These are phyloP conservation scores for zebrafish (Danio rerio) DNA, from an alignment of 2,113 vertebrate genomes.

Conservation along the genomic window DNA sequence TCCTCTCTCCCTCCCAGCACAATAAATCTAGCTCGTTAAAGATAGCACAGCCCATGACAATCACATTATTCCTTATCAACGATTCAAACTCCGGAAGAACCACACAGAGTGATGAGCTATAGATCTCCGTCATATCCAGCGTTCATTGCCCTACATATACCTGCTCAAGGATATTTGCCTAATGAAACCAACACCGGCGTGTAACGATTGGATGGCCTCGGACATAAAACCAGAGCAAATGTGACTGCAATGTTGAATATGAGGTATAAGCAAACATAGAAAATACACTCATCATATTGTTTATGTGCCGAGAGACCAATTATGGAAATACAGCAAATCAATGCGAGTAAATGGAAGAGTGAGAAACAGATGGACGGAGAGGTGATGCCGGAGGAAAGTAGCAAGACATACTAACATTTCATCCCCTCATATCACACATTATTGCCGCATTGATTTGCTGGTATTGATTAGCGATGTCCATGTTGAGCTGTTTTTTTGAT, in stretches of 20 bases:
- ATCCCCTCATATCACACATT: conserved; percentile 44
- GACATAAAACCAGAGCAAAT: conserved; percentile 21
- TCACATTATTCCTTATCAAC: conserved; percentile 44
- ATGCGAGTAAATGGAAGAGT: conserved; percentile 33
- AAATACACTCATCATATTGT: conserved; percentile 49
- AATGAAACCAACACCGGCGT: conserved; percentile 18
- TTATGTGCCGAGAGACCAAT: conserved; percentile 54
- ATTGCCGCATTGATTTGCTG: conserved; percentile 41
- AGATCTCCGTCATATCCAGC: conserved; percentile 32
- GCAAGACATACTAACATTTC: conserved; percentile 23
- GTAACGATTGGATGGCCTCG: conserved; percentile 1
- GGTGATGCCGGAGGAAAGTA: not conserved
- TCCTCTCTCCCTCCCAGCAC: conserved; percentile 20
- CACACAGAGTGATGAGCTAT: conserved; percentile 24
- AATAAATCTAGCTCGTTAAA: conserved; percentile 40
- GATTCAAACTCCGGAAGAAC: conserved; percentile 13
- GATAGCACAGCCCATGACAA: conserved; percentile 40
- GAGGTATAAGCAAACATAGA: conserved; percentile 13
- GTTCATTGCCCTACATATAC: conserved; percentile 33
- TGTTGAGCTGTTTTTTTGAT: not conserved
- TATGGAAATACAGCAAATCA: conserved; percentile 55
- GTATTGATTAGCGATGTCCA: conserved; percentile 43
- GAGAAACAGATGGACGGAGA: not conserved
- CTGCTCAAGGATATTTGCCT: conserved; percentile 36
- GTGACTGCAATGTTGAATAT: conserved; percentile 28